Conservation (phyloP, 2,797 vertebrate genomes). For the Typhlichthys subterraneus region DNA sequence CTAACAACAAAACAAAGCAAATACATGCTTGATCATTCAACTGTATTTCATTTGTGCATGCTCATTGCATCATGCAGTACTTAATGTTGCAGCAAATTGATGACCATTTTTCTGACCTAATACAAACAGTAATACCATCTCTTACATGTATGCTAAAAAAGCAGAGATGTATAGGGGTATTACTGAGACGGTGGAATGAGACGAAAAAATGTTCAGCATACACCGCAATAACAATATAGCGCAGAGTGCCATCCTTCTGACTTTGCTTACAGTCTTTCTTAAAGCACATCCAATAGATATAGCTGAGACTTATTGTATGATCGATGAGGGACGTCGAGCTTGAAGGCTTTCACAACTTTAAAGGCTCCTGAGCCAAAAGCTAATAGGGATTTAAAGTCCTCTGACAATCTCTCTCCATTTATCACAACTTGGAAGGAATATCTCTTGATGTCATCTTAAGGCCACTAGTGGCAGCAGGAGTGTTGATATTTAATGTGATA, state of each 20-base stretch:
- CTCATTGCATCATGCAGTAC: too few relatives aligned
- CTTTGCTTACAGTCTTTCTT: conserved; percentile 25
- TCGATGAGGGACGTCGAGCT: conserved; percentile 61
- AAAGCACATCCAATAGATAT: conserved; percentile 21
- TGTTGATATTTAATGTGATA: conserved; percentile 32
- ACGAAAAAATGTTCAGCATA: neutral
- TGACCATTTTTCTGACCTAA: too few relatives aligned
- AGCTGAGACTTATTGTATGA: conserved; percentile 48
- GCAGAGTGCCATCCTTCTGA: conserved; percentile 14
- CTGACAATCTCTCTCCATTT: conserved; percentile 52
- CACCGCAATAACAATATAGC: neutral
- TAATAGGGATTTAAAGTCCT: conserved; percentile 56
- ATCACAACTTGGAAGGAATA: conserved; percentile 48
- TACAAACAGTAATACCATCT: neutral
- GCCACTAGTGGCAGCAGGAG: conserved; percentile 41
- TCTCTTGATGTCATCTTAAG: conserved; percentile 50
- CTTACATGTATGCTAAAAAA: conserved; percentile 6
- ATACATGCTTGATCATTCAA: too few relatives aligned
- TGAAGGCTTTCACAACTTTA: conserved; percentile 65
- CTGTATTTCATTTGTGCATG: too few relatives aligned
- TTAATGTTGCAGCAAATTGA: too few relatives aligned
- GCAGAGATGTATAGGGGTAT: neutral
- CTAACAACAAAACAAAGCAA: too few relatives aligned
- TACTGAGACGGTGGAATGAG: neutral
- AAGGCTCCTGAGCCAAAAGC: conserved; percentile 55